phyloP scores from a whole-genome alignment of 2,888 invertebrate genomes.

The Andrena trimmerana region DNA sequence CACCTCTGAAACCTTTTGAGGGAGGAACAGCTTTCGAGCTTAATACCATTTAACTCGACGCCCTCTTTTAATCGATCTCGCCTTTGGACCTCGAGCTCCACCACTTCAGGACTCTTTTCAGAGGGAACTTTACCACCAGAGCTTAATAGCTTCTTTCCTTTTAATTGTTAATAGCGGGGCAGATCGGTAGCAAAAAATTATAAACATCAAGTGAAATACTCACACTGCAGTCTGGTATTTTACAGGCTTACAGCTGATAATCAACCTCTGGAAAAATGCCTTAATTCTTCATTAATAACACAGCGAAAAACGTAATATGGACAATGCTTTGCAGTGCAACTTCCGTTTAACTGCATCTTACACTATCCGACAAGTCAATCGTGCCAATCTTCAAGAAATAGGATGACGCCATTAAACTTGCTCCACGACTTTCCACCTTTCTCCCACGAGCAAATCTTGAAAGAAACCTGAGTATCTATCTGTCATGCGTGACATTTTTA shows the following conservation, averaged over 20 bases:
- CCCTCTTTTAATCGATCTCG: conserved; percentile 63
- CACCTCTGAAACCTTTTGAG: conserved; percentile 63
- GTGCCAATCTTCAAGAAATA: background rate
- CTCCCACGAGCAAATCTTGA: background rate
- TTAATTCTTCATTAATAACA: too few relatives aligned
- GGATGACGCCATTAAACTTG: background rate
- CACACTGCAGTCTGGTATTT: too few relatives aligned
- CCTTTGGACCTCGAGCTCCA: conserved; percentile 36
- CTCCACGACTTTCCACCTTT: background rate
- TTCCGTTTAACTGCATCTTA: too few relatives aligned
- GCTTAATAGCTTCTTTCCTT: conserved; percentile 23
- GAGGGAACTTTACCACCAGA: conserved; percentile 30
- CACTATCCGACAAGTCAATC: background rate
- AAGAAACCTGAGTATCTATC: background rate
- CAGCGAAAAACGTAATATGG: too few relatives aligned
- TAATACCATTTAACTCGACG: conserved; percentile 65
- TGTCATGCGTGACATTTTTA: background rate
- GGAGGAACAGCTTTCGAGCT: conserved; percentile 63
- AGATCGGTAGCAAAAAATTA: background rate
- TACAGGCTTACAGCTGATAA: background rate
- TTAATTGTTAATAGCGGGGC: conserved; percentile 1
- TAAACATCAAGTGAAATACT: background rate
- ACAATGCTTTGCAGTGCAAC: background rate
- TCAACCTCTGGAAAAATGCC: background rate
- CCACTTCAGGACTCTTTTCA: conserved; percentile 48